These are phyloP conservation scores for Pachyseris speciosa DNA, from an alignment of 64 coral and sea anemone species.

Conservation along the genomic window DNA sequence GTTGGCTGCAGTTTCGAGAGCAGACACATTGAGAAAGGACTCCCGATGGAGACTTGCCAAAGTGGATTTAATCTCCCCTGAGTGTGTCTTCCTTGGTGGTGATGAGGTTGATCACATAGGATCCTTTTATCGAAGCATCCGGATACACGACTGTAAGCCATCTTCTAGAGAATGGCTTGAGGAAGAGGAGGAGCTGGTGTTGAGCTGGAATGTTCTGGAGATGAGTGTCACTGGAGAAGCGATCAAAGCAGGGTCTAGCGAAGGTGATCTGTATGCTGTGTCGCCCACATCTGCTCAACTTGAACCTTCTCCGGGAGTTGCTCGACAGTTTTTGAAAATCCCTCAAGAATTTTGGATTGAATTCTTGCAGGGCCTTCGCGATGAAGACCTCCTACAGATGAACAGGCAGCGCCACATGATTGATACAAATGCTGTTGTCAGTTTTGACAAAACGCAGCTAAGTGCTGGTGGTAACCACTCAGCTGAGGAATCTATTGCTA, in stretches of 20 bases:
- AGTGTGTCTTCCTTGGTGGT: slow-evolving; percentile 7
- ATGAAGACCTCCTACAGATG: slow-evolving; percentile 10
- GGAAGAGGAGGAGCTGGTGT: slow-evolving; percentile 25
- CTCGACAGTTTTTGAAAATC: slow-evolving; percentile 29
- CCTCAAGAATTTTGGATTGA: slow-evolving; percentile 22
- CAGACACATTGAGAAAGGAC: slow-evolving; percentile 14
- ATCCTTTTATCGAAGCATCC: slow-evolving; percentile 10
- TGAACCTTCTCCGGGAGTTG: background rate
- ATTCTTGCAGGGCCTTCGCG: background rate
- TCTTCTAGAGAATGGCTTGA: background rate
- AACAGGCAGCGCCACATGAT: slow-evolving; percentile 31
- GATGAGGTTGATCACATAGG: slow-evolving; percentile 8
- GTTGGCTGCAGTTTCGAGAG: background rate
- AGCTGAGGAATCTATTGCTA: slow-evolving; percentile 20
- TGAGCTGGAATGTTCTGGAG: slow-evolving; percentile 29
- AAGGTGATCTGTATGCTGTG: background rate
- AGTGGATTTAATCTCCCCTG: slow-evolving; percentile 35
- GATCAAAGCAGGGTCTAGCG: background rate
- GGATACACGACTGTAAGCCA: slow-evolving; percentile 34
- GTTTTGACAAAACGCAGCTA: background rate
- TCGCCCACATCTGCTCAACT: background rate
- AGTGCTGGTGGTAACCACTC: background rate
- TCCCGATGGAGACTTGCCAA: slow-evolving; percentile 33
- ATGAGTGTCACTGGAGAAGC: background rate
- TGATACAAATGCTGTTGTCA: slow-evolving; percentile 21